Conservation (phyloP, 2,888 invertebrate species). For the Dinocampus coccinellae region DNA sequence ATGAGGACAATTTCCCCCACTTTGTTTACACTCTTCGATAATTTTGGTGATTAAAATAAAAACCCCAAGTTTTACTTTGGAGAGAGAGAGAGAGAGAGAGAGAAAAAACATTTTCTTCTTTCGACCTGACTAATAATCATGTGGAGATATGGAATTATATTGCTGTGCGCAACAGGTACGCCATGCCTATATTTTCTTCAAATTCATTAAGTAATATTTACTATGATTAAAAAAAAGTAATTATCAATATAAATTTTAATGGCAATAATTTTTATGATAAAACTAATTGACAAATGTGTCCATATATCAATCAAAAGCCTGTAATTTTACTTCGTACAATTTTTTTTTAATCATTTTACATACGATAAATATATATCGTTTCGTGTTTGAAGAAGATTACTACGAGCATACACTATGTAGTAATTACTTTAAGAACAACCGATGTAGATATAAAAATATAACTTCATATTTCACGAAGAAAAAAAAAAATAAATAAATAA, state of each 20-base stretch:
- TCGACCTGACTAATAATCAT: constrained; percentile 40
- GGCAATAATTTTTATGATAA: background rate
- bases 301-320: constrained; percentile 1
- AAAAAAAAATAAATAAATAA: background rate
- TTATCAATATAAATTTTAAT: background rate
- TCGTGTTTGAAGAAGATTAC: background rate
- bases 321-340: background rate
- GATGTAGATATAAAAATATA: background rate
- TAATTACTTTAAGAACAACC: background rate
- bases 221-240: background rate
- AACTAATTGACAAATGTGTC: background rate
- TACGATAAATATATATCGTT: background rate
- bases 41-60: constrained; percentile 46
- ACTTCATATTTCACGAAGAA: background rate
- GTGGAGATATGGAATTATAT: constrained; percentile 54
- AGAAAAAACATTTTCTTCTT: background rate
- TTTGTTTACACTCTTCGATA: constrained; percentile 27
- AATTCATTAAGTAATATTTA: background rate
- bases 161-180: constrained; percentile 60
- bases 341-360: background rate
- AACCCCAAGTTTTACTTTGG: constrained; percentile 4
- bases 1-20: constrained; percentile 46
- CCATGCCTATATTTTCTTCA: background rate
- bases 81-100: too few relatives aligned
- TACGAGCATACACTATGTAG: background rate